A percentile compares a stretch with the other conserved stretches of the same genome.
These are phyloP conservation scores for Cheilosia urbana DNA, from an alignment of 2,888 invertebrate species.

Conservation along the genomic window DNA sequence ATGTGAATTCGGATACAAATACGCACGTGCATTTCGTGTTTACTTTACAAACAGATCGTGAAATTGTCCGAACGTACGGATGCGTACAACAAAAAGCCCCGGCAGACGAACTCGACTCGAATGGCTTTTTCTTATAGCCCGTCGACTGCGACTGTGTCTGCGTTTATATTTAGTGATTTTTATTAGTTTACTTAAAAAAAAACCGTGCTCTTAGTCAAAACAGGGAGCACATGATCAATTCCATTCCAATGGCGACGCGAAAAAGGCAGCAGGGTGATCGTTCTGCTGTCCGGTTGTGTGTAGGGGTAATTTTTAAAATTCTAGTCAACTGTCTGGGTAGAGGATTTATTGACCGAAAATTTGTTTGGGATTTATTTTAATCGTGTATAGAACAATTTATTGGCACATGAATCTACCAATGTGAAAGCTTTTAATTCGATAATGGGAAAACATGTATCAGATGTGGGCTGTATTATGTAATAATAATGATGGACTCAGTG, in stretches of 20 bases:
- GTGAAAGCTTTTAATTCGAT: no score
- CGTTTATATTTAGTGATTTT: slow-evolving; percentile 29
- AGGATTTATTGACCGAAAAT: slow-evolving; percentile 54
- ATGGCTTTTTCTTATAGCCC: slow-evolving; percentile 14
- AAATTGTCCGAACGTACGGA: slow-evolving; percentile 34
- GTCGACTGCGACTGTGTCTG: slow-evolving; percentile 32
- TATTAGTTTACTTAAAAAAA: slow-evolving; percentile 13
- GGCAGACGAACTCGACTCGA: slow-evolving; percentile 24
- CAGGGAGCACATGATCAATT: slow-evolving; percentile 53
- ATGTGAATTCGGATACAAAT: slow-evolving; percentile 5
- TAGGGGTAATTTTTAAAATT: not conserved
- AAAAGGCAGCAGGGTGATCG: slow-evolving; percentile 32
- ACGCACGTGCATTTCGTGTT: slow-evolving; percentile 3
- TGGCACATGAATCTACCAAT: not conserved
- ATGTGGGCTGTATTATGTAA: no score
- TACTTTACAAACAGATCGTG: slow-evolving; percentile 42
- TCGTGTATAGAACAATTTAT: slow-evolving; percentile 40
- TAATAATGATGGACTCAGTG: no score
- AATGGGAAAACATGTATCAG: no score
- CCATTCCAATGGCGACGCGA: slow-evolving; percentile 12
- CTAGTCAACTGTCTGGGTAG: slow-evolving; percentile 30
- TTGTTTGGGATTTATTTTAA: slow-evolving; percentile 47
- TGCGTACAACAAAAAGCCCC: not conserved
- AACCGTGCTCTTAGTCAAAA: slow-evolving; percentile 33
- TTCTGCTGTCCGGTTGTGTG: not conserved